Conservation (phyloP, 2,888 invertebrate genomes). For the Leucophora obtusa region DNA sequence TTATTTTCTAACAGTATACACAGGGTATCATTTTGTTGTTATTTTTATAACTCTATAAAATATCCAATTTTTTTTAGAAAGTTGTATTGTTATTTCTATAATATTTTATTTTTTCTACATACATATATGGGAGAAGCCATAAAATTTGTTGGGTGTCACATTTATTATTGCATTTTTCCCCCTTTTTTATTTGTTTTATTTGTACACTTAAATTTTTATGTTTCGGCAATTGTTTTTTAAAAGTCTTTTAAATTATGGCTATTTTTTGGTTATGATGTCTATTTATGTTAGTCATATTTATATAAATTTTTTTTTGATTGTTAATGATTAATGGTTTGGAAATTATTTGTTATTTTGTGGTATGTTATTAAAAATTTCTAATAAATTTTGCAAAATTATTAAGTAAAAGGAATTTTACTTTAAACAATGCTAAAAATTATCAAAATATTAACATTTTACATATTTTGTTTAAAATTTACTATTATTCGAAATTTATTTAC, state of each 20-base stretch:
- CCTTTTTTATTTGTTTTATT: conserved; percentile 3
- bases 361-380: background rate
- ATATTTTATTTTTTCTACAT: conserved; percentile 12
- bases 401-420: no score
- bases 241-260: conserved; percentile 44
- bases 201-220: background rate
- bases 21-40: background rate
- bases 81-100: conserved; percentile 15
- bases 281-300: conserved; percentile 20
- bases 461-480: no score
- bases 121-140: conserved; percentile 8
- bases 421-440: no score
- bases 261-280: conserved; percentile 31
- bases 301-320: conserved; percentile 34
- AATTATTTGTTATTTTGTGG: conserved; percentile 16
- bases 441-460: no score
- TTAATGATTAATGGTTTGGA: conserved; percentile 46
- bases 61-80: conserved; percentile 18
- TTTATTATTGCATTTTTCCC: conserved; percentile 22
- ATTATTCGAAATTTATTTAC: no score
- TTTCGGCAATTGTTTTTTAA: conserved; percentile 25
- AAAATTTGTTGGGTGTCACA: conserved; percentile 39
- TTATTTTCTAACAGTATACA: conserved; percentile 23
- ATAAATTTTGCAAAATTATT: background rate
- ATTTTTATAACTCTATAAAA: conserved; percentile 23